Conservation (phyloP, 1,140 invertebrate species). For the Neodiprion lecontei region DNA sequence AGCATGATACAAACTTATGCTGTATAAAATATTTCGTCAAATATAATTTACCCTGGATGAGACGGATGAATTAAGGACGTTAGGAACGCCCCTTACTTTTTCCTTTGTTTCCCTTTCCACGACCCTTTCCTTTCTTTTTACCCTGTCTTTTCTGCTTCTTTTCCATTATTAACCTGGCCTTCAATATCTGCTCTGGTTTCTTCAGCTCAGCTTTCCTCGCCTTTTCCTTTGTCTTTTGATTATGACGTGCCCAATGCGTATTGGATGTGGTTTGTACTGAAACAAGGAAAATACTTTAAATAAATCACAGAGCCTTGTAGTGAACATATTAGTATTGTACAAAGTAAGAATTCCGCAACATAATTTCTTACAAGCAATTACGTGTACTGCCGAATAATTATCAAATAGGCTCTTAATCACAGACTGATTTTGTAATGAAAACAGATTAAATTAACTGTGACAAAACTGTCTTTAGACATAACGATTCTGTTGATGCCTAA, state of each 20-base stretch:
- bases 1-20: no score
- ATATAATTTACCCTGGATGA: no score
- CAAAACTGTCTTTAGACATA: not conserved
- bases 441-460: not conserved
- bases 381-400: no score
- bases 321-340: constrained; percentile 17
- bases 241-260: constrained; percentile 68
- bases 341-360: not conserved
- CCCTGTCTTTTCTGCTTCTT: constrained; percentile 59
- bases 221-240: constrained; percentile 66
- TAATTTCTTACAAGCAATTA: no score
- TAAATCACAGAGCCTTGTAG: not conserved
- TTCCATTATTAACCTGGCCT: constrained; percentile 67
- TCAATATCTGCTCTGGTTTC: constrained; percentile 74
- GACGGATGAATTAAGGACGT: not conserved
- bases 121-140: constrained; percentile 39
- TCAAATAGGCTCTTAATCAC: no score
- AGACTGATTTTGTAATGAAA: not conserved
- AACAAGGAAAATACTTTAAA: constrained; percentile 38
- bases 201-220: constrained; percentile 67
- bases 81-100: constrained; percentile 6
- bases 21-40: no score
- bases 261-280: constrained; percentile 56
- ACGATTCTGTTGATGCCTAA: not conserved
- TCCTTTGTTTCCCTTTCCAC: constrained; percentile 37